These are phyloP conservation scores for Camelus bactrianus DNA, from an alignment of 2,113 vertebrate genomes.

Conservation along the genomic window DNA sequence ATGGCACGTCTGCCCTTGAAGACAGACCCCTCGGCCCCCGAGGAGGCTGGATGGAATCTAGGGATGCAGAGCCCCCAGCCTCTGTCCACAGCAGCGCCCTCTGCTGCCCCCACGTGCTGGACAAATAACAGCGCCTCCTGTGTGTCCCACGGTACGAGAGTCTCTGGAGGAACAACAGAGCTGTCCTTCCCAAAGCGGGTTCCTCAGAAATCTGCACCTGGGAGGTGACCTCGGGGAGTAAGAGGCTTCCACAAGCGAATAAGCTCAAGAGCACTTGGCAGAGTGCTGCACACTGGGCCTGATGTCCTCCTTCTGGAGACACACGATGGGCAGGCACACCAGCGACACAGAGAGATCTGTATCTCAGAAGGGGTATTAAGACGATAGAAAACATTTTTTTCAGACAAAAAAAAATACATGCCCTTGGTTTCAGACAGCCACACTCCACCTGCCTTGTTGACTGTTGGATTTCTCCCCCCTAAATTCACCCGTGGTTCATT, in stretches of 20 bases:
- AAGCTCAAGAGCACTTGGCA: neutral
- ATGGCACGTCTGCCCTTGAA: neutral
- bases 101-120: fast-evolving
- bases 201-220: neutral
- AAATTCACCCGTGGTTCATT: neutral
- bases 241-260: neutral
- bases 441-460: neutral
- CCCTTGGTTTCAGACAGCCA: neutral
- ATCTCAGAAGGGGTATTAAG: neutral
- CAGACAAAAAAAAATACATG: neutral
- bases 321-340: fast-evolving
- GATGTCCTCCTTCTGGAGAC: neutral
- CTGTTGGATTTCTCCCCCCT: neutral
- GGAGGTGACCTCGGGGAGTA: neutral
- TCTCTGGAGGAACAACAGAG: neutral
- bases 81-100: no score
- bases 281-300: fast-evolving
- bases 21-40: no score
- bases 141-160: neutral
- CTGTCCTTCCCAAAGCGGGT: neutral
- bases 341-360: no score
- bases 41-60: neutral
- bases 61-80: no score
- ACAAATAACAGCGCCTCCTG: neutral
- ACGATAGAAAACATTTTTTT: neutral